phyloP scores from a whole-genome alignment of 2,888 invertebrate species.

The Ferrisia virgata region DNA sequence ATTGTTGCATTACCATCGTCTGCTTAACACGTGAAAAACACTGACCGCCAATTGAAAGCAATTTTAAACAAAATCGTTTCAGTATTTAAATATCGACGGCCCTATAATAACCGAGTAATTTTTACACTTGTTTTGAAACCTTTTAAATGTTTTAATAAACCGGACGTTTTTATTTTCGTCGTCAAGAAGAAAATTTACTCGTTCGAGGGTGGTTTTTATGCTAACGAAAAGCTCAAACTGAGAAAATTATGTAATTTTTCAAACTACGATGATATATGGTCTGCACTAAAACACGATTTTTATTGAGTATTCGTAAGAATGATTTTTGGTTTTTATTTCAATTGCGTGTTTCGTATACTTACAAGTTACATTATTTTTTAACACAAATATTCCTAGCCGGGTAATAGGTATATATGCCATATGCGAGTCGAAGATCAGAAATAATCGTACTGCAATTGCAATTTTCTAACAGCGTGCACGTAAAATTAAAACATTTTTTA shows the following conservation, averaged over 20 bases:
- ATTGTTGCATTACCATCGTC: slow-evolving; percentile 43
- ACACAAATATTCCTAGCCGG: neutral
- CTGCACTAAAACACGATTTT: neutral
- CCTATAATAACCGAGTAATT: neutral
- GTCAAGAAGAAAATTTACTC: neutral
- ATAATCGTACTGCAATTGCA: too few species aligned
- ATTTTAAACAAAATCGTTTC: slow-evolving; percentile 23
- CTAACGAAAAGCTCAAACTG: neutral
- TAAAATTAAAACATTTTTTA: too few species aligned
- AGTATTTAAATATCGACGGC: slow-evolving; percentile 28
- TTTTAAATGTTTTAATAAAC: slow-evolving; percentile 29
- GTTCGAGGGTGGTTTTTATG: neutral
- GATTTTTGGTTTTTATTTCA: neutral
- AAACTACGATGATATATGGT: neutral
- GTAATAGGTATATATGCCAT: neutral
- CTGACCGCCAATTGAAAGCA: slow-evolving; percentile 21
- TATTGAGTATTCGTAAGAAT: neutral
- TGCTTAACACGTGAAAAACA: slow-evolving; percentile 30
- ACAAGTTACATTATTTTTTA: neutral
- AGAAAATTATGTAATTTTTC: slow-evolving; percentile 13
- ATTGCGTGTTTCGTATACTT: neutral
- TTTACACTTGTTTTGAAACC: slow-evolving; percentile 28
- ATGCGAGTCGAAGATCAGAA: too few species aligned
- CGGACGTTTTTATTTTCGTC: slow-evolving; percentile 27
- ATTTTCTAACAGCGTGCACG: too few species aligned